Conservation (phyloP, 2,113 vertebrate genomes). For the Entosphenus tridentatus region DNA sequence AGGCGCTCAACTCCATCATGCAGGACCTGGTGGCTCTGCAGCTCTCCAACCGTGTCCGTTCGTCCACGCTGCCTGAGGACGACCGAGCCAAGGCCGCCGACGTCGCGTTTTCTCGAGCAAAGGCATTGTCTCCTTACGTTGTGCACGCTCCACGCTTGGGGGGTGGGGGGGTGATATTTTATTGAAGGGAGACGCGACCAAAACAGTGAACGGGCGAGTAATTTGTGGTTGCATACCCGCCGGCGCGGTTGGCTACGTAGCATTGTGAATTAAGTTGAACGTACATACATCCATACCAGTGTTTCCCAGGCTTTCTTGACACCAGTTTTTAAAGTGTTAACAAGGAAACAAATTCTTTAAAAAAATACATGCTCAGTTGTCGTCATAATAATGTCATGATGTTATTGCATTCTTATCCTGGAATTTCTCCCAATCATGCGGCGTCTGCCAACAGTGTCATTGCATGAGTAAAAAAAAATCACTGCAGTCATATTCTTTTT, state of each 20-base stretch:
- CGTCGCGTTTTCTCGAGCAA: background rate
- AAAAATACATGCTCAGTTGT: background rate
- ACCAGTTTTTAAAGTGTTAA: background rate
- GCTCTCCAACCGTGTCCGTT: conserved; percentile 10
- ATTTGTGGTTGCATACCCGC: background rate
- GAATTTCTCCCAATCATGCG: background rate
- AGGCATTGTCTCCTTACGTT: no score
- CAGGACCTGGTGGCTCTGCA: conserved; percentile 89
- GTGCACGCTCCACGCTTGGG: background rate
- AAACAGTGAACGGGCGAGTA: background rate
- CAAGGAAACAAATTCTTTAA: background rate
- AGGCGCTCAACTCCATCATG: conserved; percentile 94
- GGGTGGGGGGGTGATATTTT: background rate
- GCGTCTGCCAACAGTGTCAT: background rate
- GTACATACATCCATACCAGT: background rate
- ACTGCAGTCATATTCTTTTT: conserved; percentile 7
- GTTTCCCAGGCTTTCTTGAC: no score
- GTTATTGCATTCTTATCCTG: background rate
- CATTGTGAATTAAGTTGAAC: background rate
- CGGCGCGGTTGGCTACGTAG: background rate
- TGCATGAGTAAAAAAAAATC: background rate
- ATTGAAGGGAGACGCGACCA: background rate
- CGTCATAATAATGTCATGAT: background rate
- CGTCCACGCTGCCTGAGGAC: background rate
- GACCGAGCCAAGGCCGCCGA: background rate